Evolutionary conservation across 2,113 vertebrate species (phyloP).

Genomic region (Sapayoa aenigma): DNA sequence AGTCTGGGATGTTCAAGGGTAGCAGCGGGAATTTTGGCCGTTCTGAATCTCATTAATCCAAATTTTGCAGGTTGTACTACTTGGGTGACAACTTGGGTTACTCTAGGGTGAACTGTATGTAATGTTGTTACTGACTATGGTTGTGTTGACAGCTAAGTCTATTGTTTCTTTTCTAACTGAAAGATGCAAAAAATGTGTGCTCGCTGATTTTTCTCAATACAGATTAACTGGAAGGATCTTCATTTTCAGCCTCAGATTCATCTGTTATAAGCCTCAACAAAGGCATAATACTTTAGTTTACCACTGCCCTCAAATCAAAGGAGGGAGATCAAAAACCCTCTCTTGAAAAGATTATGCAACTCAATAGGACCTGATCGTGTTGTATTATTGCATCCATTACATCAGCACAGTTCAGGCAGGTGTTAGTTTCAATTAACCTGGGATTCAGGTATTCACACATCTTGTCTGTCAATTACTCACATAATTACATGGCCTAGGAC

Average conservation of each 20-base stretch:
- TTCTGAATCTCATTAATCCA: background rate
- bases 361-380: constrained; percentile 74
- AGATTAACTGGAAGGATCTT: constrained; percentile 3
- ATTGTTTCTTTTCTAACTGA: background rate
- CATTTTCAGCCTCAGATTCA: constrained; percentile 37
- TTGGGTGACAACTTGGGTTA: background rate
- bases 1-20: background rate
- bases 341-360: constrained; percentile 74
- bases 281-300: constrained; percentile 14
- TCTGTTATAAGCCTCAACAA: constrained; percentile 40
- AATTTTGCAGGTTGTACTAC: background rate
- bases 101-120: background rate
- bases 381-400: constrained; percentile 68
- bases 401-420: constrained; percentile 69
- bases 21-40: background rate
- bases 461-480: constrained; percentile 76
- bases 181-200: background rate
- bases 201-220: constrained; percentile 33
- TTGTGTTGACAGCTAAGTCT: background rate
- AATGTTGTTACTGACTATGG: background rate
- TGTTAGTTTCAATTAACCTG: constrained; percentile 73
- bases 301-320: constrained; percentile 22
- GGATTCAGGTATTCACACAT: constrained; percentile 78
- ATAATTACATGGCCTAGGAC: constrained; percentile 74
- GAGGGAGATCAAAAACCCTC: constrained; percentile 37